These are phyloP conservation scores for Phoxinus phoxinus DNA, from an alignment of 2,113 vertebrate genomes.

Conservation along the genomic window DNA sequence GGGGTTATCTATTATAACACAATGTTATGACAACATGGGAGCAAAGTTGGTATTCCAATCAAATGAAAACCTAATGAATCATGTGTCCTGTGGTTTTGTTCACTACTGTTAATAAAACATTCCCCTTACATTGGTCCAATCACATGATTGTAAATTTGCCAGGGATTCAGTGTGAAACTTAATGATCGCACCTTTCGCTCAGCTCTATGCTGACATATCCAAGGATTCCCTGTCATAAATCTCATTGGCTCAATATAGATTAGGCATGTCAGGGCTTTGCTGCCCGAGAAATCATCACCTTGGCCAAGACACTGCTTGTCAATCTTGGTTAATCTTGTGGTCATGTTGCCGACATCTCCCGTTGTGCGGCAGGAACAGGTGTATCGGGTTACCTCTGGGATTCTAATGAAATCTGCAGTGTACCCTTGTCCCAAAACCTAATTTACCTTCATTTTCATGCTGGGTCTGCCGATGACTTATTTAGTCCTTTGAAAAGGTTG, in stretches of 20 bases:
- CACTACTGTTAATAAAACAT: neutral
- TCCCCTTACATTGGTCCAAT: neutral
- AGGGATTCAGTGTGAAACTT: neutral
- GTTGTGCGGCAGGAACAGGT: slow-evolving; percentile 5
- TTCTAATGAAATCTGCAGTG: slow-evolving; percentile 37
- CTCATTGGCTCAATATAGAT: slow-evolving; percentile 52
- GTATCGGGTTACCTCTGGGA: slow-evolving; percentile 33
- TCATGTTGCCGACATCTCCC: slow-evolving; percentile 11
- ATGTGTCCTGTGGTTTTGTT: neutral
- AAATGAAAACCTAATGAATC: neutral
- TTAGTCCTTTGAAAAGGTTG: slow-evolving; percentile 27
- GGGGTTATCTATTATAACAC: neutral
- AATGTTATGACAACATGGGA: neutral
- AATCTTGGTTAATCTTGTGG: slow-evolving; percentile 48
- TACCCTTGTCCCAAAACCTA: slow-evolving; percentile 33
- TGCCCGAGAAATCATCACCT: slow-evolving; percentile 47
- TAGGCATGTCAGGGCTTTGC: slow-evolving; percentile 28
- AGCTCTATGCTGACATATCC: slow-evolving; percentile 38
- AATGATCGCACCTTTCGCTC: slow-evolving; percentile 41
- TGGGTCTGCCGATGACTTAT: slow-evolving; percentile 21
- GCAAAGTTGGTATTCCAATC: neutral
- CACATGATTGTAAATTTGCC: slow-evolving; percentile 7
- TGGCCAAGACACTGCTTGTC: slow-evolving; percentile 41
- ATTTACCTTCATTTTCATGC: slow-evolving; percentile 41
- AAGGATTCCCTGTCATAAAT: slow-evolving; percentile 50